phyloP scores from a whole-genome alignment of 2,888 invertebrate species.

The Mesorhabditis spiculigera region DNA sequence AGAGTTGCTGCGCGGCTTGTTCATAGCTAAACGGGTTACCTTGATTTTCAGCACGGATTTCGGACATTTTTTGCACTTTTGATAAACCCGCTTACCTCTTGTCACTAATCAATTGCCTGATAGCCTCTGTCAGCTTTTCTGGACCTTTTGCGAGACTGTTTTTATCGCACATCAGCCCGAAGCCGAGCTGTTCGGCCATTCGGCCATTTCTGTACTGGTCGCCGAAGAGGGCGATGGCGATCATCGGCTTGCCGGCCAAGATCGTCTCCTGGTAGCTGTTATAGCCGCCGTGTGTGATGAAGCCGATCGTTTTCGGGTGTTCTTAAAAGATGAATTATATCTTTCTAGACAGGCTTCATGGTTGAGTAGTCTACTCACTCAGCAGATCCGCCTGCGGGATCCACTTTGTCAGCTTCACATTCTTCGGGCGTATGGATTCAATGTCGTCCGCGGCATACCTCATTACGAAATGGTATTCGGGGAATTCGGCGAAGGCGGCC shows the following conservation, averaged over 20 bases:
- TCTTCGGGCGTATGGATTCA: slow-evolving; percentile 18
- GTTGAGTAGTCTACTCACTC: slow-evolving; percentile 6
- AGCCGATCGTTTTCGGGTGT: slow-evolving; percentile 71
- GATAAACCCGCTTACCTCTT: slow-evolving; percentile 14
- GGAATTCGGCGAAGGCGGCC: slow-evolving; percentile 25
- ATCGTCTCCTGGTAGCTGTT: slow-evolving; percentile 63
- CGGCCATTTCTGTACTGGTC: slow-evolving; percentile 40
- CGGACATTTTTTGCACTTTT: no score
- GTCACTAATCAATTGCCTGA: slow-evolving; percentile 16
- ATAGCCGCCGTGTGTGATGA: slow-evolving; percentile 74
- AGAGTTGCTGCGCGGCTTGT: slow-evolving; percentile 25
- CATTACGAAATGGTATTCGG: slow-evolving; percentile 38
- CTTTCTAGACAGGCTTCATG: no score
- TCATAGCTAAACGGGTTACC: slow-evolving; percentile 28
- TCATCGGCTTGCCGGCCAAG: slow-evolving; percentile 33
- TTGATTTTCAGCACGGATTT: no score
- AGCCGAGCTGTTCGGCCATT: slow-evolving; percentile 37
- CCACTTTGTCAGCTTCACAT: slow-evolving; percentile 41
- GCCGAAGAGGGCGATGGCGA: slow-evolving; percentile 38
- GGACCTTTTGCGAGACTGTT: no score
- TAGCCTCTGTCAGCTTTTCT: neutral
- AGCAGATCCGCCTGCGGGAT: slow-evolving; percentile 44
- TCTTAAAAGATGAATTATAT: slow-evolving; percentile 58
- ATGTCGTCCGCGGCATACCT: slow-evolving; percentile 30
- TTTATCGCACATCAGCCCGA: slow-evolving; percentile 11